Evolutionary conservation across 2,113 vertebrate genomes (phyloP).

Genomic region (Sardina pilchardus): DNA sequence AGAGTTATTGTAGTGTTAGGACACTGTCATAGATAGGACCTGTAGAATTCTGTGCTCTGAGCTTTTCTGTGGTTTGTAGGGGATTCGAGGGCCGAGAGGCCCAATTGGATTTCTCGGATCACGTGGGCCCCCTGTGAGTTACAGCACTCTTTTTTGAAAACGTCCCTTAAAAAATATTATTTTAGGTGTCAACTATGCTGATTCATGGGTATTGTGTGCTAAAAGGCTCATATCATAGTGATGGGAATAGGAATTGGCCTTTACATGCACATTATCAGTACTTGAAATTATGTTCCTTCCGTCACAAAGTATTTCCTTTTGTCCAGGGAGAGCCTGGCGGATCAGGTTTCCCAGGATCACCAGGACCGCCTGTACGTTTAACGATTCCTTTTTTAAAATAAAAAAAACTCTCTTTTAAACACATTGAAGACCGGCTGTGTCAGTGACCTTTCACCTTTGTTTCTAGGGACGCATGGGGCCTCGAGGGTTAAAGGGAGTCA

Average conservation of each 20-base stretch:
- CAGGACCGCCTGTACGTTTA: constrained; percentile 62
- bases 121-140: constrained; percentile 63
- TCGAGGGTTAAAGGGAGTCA: constrained; percentile 62
- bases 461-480: constrained; percentile 65
- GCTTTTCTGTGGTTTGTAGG: constrained; percentile 53
- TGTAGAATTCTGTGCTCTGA: neutral
- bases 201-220: neutral
- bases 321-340: constrained; percentile 66
- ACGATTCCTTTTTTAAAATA: neutral
- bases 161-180: neutral
- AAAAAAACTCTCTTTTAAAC: neutral
- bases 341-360: constrained; percentile 64
- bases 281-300: neutral
- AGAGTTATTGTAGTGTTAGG: neutral
- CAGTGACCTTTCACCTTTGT: constrained; percentile 12
- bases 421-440: neutral
- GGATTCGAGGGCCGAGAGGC: constrained; percentile 65
- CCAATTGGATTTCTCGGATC: constrained; percentile 63
- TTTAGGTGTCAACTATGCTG: neutral
- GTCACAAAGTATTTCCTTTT: constrained; percentile 22
- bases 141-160: constrained; percentile 14
- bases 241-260: neutral
- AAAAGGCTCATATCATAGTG: neutral
- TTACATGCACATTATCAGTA: neutral
- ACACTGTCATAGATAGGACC: neutral